Conservation (phyloP, 1,140 invertebrate genomes). For the Pachypsylla venusta region DNA sequence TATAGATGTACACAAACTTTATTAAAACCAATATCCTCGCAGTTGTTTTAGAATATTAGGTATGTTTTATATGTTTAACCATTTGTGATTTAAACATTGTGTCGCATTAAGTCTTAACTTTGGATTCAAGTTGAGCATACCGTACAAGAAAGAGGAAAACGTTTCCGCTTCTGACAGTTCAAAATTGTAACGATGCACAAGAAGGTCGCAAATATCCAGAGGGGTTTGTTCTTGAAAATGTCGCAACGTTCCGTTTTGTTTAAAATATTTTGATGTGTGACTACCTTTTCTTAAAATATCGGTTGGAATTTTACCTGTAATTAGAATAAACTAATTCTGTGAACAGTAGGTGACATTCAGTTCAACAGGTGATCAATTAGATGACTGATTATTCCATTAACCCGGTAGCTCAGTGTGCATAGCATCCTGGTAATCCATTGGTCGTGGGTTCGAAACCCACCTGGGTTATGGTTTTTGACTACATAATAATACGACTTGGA, state of each 20-base stretch:
- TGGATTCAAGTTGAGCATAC: slow-evolving; percentile 56
- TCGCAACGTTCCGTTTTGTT: slow-evolving; percentile 44
- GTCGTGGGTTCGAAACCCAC: too few relatives aligned
- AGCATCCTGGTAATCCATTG: too few relatives aligned
- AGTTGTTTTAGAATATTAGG: neutral
- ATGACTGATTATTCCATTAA: too few relatives aligned
- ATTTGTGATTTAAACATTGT: slow-evolving; percentile 44
- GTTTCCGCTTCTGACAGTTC: slow-evolving; percentile 37
- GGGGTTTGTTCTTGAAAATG: slow-evolving; percentile 51
- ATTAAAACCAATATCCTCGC: neutral
- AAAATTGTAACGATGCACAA: slow-evolving; percentile 55
- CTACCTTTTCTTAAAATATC: slow-evolving; percentile 44
- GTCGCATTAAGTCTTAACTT: slow-evolving; percentile 41
- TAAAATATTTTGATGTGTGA: slow-evolving; percentile 53
- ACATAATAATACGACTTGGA: too few relatives aligned
- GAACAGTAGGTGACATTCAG: too few relatives aligned
- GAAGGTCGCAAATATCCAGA: slow-evolving; percentile 47
- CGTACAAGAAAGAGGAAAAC: slow-evolving; percentile 48
- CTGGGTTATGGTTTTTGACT: too few relatives aligned
- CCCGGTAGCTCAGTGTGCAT: too few relatives aligned
- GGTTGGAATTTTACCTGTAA: slow-evolving; percentile 46
- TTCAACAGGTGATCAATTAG: too few relatives aligned
- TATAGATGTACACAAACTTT: neutral
- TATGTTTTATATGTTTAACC: slow-evolving; percentile 31
- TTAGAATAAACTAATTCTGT: too few relatives aligned